These are phyloP conservation scores for Laticauda laticaudata DNA, from an alignment of 2,113 vertebrate genomes.

Conservation along the genomic window DNA sequence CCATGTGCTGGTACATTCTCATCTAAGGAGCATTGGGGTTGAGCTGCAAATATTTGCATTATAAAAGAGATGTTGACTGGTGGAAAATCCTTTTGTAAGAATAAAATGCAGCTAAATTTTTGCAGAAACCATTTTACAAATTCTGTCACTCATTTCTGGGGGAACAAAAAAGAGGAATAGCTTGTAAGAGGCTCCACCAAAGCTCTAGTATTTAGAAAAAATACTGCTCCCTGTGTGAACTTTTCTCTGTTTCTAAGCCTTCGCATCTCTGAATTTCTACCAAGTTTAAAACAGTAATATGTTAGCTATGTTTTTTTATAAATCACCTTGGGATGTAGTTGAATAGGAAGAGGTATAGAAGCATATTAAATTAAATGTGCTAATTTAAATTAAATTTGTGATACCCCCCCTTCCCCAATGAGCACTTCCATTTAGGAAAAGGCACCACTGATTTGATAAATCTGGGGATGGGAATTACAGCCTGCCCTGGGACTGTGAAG, in stretches of 20 bases:
- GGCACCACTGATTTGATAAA: background rate
- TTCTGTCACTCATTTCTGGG: background rate
- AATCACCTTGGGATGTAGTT: background rate
- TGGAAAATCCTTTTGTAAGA: background rate
- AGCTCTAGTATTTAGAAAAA: background rate
- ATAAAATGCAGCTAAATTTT: background rate
- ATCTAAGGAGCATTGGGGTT: background rate
- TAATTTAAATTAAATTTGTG: too few species aligned
- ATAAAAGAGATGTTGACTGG: background rate
- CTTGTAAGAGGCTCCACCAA: background rate
- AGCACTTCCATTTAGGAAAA: background rate
- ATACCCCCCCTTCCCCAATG: background rate
- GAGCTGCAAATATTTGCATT: background rate
- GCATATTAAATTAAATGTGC: too few species aligned
- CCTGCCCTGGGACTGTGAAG: background rate
- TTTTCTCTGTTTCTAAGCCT: background rate
- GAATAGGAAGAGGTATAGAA: background rate
- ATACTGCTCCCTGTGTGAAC: background rate
- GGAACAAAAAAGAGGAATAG: background rate
- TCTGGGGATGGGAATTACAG: background rate
- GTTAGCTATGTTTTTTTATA: background rate
- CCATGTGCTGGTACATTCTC: background rate
- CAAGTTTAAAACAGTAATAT: background rate
- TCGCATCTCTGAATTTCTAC: background rate
- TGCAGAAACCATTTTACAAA: background rate